These are phyloP conservation scores for Allobates femoralis DNA, from an alignment of 2,797 vertebrate genomes.

Conservation along the genomic window DNA sequence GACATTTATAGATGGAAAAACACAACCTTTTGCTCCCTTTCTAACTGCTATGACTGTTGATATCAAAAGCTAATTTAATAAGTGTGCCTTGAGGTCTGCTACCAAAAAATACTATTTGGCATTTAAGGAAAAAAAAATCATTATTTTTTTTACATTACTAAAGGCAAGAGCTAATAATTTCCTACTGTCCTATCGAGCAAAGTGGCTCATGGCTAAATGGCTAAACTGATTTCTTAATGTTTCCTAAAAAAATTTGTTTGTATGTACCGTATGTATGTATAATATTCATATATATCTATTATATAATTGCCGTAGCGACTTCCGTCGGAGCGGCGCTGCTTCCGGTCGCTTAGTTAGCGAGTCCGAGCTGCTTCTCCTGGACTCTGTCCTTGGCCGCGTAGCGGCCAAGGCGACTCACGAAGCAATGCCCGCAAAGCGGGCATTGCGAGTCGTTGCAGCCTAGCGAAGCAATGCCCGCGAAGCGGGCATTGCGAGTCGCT, in stretches of 20 bases:
- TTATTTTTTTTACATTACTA: not conserved
- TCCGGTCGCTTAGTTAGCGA: no score
- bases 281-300: no score
- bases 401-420: no score
- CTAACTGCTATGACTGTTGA: constrained; percentile 43
- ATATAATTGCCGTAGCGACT: no score
- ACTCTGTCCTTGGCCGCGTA: no score
- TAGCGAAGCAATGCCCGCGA: no score
- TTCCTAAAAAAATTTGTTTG: not conserved
- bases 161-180: not conserved
- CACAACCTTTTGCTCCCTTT: constrained; percentile 30
- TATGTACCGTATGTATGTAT: no score
- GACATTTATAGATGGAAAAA: constrained; percentile 52
- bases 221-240: not conserved
- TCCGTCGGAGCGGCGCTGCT: no score
- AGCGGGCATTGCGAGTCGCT: no score
- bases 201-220: not conserved
- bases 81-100: constrained; percentile 8
- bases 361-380: no score
- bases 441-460: no score
- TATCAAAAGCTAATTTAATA: constrained; percentile 48
- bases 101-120: constrained; percentile 6
- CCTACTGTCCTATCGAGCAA: not conserved
- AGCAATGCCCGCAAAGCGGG: no score
- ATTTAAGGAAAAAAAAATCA: not conserved